Evolutionary conservation across 2,888 invertebrate genomes (phyloP).

Genomic region (Mythimna vitellina): DNA sequence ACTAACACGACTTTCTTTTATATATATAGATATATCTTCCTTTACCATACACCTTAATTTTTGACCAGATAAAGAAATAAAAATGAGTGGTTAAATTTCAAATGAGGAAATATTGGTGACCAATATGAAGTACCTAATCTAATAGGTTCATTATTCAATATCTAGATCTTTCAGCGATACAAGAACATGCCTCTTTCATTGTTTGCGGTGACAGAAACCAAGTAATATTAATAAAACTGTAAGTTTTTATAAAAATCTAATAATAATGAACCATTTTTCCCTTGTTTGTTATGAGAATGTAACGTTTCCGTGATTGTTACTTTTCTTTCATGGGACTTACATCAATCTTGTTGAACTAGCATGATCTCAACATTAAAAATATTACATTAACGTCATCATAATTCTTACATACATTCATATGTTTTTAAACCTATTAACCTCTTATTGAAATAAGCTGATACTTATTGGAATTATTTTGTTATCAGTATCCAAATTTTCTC

Average conservation of each 20-base stretch:
- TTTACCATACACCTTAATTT: too few relatives aligned
- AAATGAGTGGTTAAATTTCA: too few relatives aligned
- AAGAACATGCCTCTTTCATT: conserved; percentile 18
- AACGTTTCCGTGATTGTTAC: conserved; percentile 46
- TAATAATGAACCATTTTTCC: conserved; percentile 40
- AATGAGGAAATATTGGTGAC: too few relatives aligned
- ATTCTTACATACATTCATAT: conserved; percentile 16
- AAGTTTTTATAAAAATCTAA: conserved; percentile 45
- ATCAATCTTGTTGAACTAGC: conserved; percentile 49
- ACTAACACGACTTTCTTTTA: too few relatives aligned
- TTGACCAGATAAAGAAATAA: too few relatives aligned
- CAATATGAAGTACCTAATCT: not conserved
- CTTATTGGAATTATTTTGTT: not conserved
- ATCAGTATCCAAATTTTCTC: not conserved
- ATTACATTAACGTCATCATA: conserved; percentile 20
- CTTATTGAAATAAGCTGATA: conserved; percentile 1
- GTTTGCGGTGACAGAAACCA: conserved; percentile 21
- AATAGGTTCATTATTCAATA: conserved; percentile 9
- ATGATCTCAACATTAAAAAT: conserved; percentile 48
- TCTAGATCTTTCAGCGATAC: not conserved
- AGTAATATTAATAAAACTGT: conserved; percentile 40
- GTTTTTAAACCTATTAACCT: conserved; percentile 22
- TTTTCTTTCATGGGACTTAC: conserved; percentile 42
- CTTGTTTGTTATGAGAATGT: conserved; percentile 52
- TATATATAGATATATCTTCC: too few relatives aligned